Base-by-base conservation (phyloP, 1,140 invertebrate species). In the Bombus superbus region DNA sequence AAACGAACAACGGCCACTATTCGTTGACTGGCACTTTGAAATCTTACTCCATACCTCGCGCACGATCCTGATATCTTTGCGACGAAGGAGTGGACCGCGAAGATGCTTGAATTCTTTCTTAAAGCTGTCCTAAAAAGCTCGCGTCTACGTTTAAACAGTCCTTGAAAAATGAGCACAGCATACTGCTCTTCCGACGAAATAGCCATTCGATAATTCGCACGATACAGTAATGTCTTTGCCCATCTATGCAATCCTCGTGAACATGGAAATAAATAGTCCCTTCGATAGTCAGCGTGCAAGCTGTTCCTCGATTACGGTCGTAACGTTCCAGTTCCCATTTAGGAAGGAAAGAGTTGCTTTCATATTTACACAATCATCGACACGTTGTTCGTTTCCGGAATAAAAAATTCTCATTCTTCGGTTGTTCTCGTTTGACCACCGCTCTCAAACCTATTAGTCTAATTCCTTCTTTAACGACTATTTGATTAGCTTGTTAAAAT, bases 321-420 rank as follows among this genome's bases (percentile, higher is more conserved):
- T 64, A 77, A 77, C 75, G 75, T 77, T 64, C 75, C 11, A 77
- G 57, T 77, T 77, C 28, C 57, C 25, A 77, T 64, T 62, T 77
- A 77, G 75, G 28, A 77, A 77, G 6, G 75, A 25, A 77, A 77
- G 64, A 64, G 75, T 77, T 40, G 75, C 75, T 77, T 77, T 64
- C 75, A 42, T 64, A 42, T 62, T 77, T 77, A n/a, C n/a, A 77
- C 57, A 11, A 42, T 62, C 38, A 10, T 38, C n/a, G 13, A 42
- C 42, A 57, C 38, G 6, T 40, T 62, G 13, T 38, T 40, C 28
- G 13, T 76, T 6, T 74, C 22, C 15, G 15, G 15, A 68, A 32
- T 32, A n/a, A 32, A 18, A 18, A 66, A 35, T 9, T 18, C 15
- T 18, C 15, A 18, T 4, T 10, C 18, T 9, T 68, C n/a, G 8